Percentiles rank a stretch among this genome's conserved stretches.
Conservation (phyloP, 2,113 vertebrate species). For the Menura novaehollandiae region DNA sequence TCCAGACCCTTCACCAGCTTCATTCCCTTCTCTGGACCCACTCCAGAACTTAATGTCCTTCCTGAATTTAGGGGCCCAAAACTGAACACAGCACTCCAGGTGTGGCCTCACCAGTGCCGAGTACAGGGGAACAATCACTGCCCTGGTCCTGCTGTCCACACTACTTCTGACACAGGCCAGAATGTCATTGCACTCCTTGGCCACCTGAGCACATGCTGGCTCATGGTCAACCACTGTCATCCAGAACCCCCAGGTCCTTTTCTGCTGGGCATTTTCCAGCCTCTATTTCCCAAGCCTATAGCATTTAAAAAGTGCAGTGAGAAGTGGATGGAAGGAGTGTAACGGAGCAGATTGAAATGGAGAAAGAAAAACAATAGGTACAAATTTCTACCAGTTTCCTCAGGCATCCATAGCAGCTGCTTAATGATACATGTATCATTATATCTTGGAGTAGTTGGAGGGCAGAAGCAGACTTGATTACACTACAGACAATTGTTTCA, state of each 20-base stretch:
- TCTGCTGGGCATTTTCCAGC: neutral
- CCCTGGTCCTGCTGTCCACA: neutral
- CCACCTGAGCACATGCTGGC: neutral
- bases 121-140: fast-evolving
- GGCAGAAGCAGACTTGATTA: conserved; percentile 88
- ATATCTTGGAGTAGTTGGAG: conserved; percentile 84
- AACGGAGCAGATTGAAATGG: conserved; percentile 54
- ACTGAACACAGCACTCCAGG: fast-evolving
- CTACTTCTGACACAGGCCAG: fast-evolving
- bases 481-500: conserved; percentile 89
- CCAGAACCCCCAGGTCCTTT: neutral
- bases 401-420: conserved; percentile 83
- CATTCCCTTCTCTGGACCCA: fast-evolving
- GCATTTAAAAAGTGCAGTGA: conserved; percentile 50
- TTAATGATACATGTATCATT: conserved; percentile 90
- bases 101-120: neutral
- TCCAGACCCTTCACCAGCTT: neutral
- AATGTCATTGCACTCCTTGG: neutral
- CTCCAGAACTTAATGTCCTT: neutral
- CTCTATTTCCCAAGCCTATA: neutral
- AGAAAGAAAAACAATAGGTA: conserved; percentile 82
- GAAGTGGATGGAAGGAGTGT: conserved; percentile 53
- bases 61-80: neutral
- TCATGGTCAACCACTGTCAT: fast-evolving
- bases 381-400: conserved; percentile 80